Evolutionary conservation across 1,140 invertebrate species (phyloP), one percentile per base, ranked within the genome.

Genomic region (Drosophila orena): DNA sequence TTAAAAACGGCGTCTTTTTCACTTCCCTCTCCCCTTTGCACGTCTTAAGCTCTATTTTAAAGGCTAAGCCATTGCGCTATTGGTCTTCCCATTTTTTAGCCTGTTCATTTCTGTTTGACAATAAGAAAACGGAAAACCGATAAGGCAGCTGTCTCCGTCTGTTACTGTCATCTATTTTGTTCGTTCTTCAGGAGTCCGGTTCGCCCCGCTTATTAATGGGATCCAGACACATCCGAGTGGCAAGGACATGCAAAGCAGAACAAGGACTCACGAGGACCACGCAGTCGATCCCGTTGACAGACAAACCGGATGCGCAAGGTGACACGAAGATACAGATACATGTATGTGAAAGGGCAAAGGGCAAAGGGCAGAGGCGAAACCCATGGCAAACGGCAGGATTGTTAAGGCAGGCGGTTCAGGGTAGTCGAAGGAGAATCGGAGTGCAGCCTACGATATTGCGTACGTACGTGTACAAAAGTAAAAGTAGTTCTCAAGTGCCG

Each of bases 401-500:
- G 12, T n/a, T n/a, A n/a, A n/a, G n/a, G n/a, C 17, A n/a, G 47
- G 37, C 52, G 53, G 53, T 17, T 20, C 12, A 15, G 56, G n/a
- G 8, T 7, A 42, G 38, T 17, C 40, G 56, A 11, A 46, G 43
- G 3, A 11, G 10, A 22, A 54, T 43, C 44, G 42, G 24, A 34
- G 30, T 74, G 69, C 52, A 53, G 58, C 62, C 38, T 62, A 79
- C 50, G 74, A 74, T 78, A 69, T 88, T 86, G 83, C 77, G 59
- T 81, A 81, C 56, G 88, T 54, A n/a, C n/a, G n/a, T n/a, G n/a
- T n/a, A 86, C 83, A 86, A 88, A 86, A 88, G 81, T 88, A 86
- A 86, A 86, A 86, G 81, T 86, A 81, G 78, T 86, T 74, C 58
- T 88, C 78, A 75, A 85, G 81, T 86, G 81, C 34, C 59, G 64